phyloP scores from a whole-genome alignment of 2,797 vertebrate species.

The Rhinatrema bivittatum region DNA sequence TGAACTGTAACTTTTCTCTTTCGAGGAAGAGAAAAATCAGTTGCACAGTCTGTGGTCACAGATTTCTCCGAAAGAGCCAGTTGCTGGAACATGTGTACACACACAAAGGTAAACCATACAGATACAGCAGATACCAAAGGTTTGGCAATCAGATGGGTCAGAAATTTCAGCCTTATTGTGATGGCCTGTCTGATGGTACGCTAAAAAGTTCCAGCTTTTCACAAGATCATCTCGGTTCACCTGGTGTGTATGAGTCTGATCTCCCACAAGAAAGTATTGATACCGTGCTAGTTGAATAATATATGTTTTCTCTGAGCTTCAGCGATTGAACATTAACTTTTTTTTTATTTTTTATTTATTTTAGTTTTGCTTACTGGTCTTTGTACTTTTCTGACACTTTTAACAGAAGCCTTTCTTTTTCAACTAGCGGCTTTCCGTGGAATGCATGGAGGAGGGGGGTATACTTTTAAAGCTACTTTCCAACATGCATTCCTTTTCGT shows the following conservation, averaged over 20 bases:
- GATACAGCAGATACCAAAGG: constrained; percentile 69
- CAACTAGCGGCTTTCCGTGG: background rate
- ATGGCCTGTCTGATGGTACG: constrained; percentile 41
- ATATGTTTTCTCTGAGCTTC: background rate
- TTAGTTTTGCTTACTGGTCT: constrained; percentile 3
- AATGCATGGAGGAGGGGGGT: no score
- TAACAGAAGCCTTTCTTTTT: background rate
- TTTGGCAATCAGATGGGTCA: constrained; percentile 67
- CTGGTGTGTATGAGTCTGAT: constrained; percentile 77
- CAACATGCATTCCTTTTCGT: no score
- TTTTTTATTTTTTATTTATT: constrained; percentile 2
- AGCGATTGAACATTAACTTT: constrained; percentile 4
- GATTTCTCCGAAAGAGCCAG: constrained; percentile 80
- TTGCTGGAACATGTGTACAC: constrained; percentile 91
- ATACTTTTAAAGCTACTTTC: no score
- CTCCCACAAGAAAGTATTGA: constrained; percentile 79
- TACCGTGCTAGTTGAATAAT: constrained; percentile 71
- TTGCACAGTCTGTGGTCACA: constrained; percentile 80
- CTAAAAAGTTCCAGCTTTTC: constrained; percentile 56
- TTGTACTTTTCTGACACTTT: background rate
- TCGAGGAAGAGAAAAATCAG: constrained; percentile 83
- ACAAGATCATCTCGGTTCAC: constrained; percentile 79
- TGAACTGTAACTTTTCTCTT: constrained; percentile 73
- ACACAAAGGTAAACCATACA: constrained; percentile 78
- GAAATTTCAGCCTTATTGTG: constrained; percentile 60